Base-by-base conservation (phyloP, 2,113 vertebrate genomes). In the Etheostoma cragini region DNA sequence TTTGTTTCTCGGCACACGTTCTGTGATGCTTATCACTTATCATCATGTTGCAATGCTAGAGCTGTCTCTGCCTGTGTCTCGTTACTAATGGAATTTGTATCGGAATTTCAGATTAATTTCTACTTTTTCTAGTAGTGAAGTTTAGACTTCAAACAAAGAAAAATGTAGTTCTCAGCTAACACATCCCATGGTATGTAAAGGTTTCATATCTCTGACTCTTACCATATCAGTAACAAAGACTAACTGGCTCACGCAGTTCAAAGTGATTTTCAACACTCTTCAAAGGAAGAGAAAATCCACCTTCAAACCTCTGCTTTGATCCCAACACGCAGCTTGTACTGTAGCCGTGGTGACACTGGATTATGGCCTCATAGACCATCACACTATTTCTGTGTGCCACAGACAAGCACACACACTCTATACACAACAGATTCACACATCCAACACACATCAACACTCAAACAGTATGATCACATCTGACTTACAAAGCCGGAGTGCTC, bases 251-350 rank as follows among this genome's bases (percentile, higher is more conserved):
- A 21, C 42, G 77, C n/a, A 45, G 17, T 67, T 52, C 19, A 3
- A 13, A 53, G 60, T 75, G 24, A 22, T 35, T 68, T 80, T 85
- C 33, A 76, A 78, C 76, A 46, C 56, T 64, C 47, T 81, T 91
- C 82, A 92, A 90, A 88, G 78, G 76, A 42, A 61, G 58, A 72
- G 82, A 76, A 90, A 90, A 91, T 90, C 78, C 80, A 81, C 61
- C 68, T 70, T 77, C 62, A 66, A 65, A 87, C 80, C 75, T 75
- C 57, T 38, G 74, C 90, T 91, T 89, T 90, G 87, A 90, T 91
- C 80, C 70, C 67, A 70, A 82, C 77, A 78, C 52, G 35, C 60
- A 52, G 65, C 78, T 74, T n/a, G 30, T 13, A 26, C 67, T 61
- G 24, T 16, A 76, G 65, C 47, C 46, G 50, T 64, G 64, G 45